Evolutionary conservation across 2,113 vertebrate species (phyloP).

Genomic region (Glaucomys volans): DNA sequence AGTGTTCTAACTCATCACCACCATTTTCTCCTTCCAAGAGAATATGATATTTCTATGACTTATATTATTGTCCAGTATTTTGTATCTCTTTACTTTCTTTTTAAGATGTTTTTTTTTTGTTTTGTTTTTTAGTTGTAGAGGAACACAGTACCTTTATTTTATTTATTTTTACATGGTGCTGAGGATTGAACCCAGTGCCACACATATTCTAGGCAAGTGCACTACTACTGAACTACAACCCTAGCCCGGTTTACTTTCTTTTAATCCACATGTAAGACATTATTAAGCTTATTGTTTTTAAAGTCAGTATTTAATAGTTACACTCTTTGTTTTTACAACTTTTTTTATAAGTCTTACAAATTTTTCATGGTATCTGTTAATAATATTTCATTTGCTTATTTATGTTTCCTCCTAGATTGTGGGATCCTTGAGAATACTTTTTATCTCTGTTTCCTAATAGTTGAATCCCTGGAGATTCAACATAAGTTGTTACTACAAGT

Average conservation of each 20-base stretch:
- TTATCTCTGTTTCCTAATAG: not conserved
- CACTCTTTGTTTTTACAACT: not conserved
- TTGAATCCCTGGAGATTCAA: not conserved
- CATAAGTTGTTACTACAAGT: not conserved
- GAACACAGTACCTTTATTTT: no score
- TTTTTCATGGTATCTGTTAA: not conserved
- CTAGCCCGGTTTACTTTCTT: not conserved
- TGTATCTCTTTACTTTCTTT: not conserved
- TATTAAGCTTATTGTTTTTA: conserved; percentile 10
- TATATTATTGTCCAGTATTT: not conserved
- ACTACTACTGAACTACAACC: no score
- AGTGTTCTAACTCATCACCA: not conserved
- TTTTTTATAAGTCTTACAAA: not conserved
- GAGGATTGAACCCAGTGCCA: no score
- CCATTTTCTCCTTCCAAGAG: not conserved
- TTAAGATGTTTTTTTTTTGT: conserved; percentile 6
- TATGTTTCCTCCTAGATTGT: not conserved
- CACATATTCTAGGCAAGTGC: no score
- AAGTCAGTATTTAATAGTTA: not conserved
- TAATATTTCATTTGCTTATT: not conserved
- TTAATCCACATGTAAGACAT: not conserved
- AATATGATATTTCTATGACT: not conserved
- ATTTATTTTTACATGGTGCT: no score
- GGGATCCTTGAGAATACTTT: conserved; percentile 8
- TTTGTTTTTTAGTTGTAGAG: not conserved